Evolutionary conservation across 1,140 invertebrate genomes (phyloP).

Genomic region (Ceratina australensis): DNA sequence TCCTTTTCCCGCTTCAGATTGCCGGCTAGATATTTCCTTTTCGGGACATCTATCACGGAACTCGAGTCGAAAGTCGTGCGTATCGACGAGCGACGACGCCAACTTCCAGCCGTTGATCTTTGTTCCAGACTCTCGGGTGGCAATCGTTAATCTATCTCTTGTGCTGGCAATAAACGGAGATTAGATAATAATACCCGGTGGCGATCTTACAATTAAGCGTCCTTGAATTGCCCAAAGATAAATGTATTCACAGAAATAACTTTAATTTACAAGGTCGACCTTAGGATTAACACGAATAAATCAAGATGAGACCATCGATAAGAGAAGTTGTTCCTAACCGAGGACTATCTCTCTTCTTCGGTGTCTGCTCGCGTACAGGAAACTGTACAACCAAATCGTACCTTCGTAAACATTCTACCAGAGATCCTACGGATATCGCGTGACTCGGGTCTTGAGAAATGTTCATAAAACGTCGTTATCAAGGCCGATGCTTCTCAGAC

Average conservation of each 20-base stretch:
- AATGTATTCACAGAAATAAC: background rate
- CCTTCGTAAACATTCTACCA: slow-evolving; percentile 33
- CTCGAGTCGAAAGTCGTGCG: background rate
- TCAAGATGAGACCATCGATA: background rate
- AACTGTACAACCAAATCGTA: background rate
- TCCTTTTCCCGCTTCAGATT: slow-evolving; percentile 42
- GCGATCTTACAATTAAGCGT: too few species aligned
- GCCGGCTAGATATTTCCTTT: slow-evolving; percentile 14
- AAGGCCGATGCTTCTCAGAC: background rate
- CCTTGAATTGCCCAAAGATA: background rate
- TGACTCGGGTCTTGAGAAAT: background rate
- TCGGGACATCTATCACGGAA: slow-evolving; percentile 23
- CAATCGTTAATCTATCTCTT: slow-evolving; percentile 1
- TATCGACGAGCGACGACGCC: background rate
- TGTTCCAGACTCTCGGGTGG: background rate
- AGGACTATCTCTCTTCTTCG: background rate
- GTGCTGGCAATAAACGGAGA: background rate
- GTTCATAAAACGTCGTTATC: background rate
- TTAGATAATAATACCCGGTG: slow-evolving; percentile 10
- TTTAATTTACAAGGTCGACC: background rate
- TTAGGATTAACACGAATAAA: too few species aligned
- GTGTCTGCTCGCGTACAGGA: background rate
- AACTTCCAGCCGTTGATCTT: slow-evolving; percentile 1
- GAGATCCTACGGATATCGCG: background rate
- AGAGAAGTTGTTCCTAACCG: background rate